A percentile compares a stretch with the other conserved stretches of the same genome.
These are phyloP conservation scores for Hemiprocne comata DNA, from an alignment of 2,113 vertebrate species.

Conservation along the genomic window DNA sequence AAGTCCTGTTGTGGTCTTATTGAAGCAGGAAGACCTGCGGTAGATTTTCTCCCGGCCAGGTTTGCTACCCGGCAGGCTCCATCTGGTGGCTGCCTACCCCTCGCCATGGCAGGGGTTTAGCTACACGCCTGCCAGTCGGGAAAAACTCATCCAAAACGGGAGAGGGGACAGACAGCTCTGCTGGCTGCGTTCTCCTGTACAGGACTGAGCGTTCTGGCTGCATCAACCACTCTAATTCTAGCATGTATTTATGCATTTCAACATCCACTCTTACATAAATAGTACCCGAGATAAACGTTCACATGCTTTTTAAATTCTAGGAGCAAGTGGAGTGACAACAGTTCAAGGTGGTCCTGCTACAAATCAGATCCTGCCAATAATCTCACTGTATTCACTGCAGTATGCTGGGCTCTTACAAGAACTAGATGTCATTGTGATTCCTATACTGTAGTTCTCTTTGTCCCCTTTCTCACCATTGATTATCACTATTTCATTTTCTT, in stretches of 20 bases:
- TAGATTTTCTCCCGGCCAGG: background rate
- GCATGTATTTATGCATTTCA: background rate
- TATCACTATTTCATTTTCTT: background rate
- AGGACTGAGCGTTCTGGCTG: background rate
- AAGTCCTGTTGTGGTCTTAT: background rate
- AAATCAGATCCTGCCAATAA: background rate
- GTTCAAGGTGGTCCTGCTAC: background rate
- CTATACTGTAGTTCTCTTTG: background rate
- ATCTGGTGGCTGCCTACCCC: constrained; percentile 9
- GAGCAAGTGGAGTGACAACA: background rate
- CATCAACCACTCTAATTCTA: background rate
- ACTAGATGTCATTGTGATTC: background rate
- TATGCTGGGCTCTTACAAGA: background rate
- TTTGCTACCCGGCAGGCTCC: constrained; percentile 24
- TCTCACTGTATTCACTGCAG: background rate
- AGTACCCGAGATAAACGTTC: fast-evolving
- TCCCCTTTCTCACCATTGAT: background rate
- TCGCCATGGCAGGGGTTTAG: background rate
- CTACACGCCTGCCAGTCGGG: fast-evolving
- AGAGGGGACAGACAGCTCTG: background rate
- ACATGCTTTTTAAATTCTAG: background rate
- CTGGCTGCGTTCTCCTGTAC: background rate
- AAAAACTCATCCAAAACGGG: background rate
- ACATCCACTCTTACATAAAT: background rate
- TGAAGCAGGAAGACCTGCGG: background rate